Base-by-base conservation (phyloP, 2,888 invertebrate genomes). In the Lordiphosa fenestrarum region DNA sequence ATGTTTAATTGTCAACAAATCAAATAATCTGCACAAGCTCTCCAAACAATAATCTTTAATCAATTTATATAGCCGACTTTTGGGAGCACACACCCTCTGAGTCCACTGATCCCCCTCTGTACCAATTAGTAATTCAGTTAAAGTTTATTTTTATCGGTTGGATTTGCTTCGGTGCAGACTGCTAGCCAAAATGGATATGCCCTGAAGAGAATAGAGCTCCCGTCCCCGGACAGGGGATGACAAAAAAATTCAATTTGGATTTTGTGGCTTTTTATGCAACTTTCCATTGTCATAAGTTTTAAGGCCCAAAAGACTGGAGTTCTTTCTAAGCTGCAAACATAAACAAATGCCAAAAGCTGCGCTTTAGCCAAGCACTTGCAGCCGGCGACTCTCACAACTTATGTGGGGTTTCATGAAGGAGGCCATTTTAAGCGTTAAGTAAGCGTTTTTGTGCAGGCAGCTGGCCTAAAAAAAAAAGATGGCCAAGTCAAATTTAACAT, bases 211-310 rank as follows among this genome's bases (percentile, higher is more conserved):
- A 2, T 2, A 3, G 3, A 2, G 3, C 3, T 23, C 12, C 38
- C 23, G 40, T 1, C 39, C 62, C 21, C 37, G 39, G 51, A 25
- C 10, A 44, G 47, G 50, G 48, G 25, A 56, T 56, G 69, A 60
- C 66, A 61, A 72, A 73, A 73, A 84, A 73, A 84, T 30, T 84
- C 78, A 84, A 84, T 80, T 80, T 84, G 74, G 74, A 74, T 80
- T 84, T 80, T 64, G 57, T 71, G 83, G 64, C 30, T 67, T 59
- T 57, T 51, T 55, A 47, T 56, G 66, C 70, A 49, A 38, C 48
- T 53, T 39, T 41, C 47, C 39, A 56, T 63, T 71, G 62, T 66
- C 58, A 51, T 47, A 47, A 65, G 52, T 53, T 49, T 60, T 21
- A 19, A n/a, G 39, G 42, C 37, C 38, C 39, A 6, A 64, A 52